Conservation (phyloP, 2,888 invertebrate genomes). For the Rhaphigaster nebulosa region DNA sequence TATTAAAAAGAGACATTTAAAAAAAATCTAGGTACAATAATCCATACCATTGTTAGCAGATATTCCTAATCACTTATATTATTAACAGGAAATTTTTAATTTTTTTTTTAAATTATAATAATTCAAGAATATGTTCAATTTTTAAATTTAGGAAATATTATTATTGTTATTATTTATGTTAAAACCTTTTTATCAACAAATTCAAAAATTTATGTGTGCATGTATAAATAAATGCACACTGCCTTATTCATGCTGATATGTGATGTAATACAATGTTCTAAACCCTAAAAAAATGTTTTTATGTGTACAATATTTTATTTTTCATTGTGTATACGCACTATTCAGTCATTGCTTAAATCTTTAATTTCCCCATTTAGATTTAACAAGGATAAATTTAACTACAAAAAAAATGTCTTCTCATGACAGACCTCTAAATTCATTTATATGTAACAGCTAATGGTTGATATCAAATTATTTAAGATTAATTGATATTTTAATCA, state of each 20-base stretch:
- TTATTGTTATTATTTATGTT: slow-evolving; percentile 27
- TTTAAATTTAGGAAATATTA: slow-evolving; percentile 30
- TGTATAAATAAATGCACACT: slow-evolving; percentile 32
- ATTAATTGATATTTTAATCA: not conserved
- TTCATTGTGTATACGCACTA: slow-evolving; percentile 52
- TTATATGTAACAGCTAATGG: not conserved
- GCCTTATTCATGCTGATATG: slow-evolving; percentile 60
- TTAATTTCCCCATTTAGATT: slow-evolving; percentile 1
- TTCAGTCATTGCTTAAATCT: slow-evolving; percentile 52
- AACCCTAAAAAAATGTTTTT: slow-evolving; percentile 57
- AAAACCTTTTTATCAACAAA: slow-evolving; percentile 18
- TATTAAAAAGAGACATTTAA: not conserved
- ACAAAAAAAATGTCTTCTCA: not conserved
- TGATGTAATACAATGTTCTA: slow-evolving; percentile 63
- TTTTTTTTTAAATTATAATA: not conserved
- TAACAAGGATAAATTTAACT: not conserved
- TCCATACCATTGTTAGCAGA: not conserved
- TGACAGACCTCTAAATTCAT: not conserved
- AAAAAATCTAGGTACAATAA: slow-evolving; percentile 46
- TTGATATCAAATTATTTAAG: slow-evolving; percentile 7
- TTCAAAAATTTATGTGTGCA: slow-evolving; percentile 19
- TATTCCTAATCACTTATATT: not conserved
- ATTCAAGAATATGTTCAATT: not conserved
- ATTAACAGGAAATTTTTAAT: not conserved
- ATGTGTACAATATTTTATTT: slow-evolving; percentile 48